Evolutionary conservation across 2,113 vertebrate genomes (phyloP).

Genomic region (Vidua macroura): DNA sequence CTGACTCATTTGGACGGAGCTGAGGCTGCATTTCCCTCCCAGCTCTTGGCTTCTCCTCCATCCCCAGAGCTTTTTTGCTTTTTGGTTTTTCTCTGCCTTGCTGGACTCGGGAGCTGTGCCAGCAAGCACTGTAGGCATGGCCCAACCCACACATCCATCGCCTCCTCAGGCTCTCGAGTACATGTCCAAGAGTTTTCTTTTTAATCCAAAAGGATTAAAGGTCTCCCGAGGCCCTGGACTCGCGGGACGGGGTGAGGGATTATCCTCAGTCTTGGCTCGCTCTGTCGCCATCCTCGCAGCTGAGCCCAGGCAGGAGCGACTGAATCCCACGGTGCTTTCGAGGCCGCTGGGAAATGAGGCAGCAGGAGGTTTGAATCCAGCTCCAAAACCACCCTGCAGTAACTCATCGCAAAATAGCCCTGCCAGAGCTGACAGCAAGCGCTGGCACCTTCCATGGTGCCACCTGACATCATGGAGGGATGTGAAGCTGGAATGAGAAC

Average conservation of each 20-base stretch:
- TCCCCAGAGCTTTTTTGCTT: not conserved
- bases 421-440: not conserved
- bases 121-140: not conserved
- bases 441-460: not conserved
- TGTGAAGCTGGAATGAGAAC: not conserved
- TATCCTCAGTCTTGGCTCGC: not conserved
- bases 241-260: not conserved
- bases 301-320: not conserved
- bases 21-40: conserved; percentile 19
- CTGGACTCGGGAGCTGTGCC: not conserved
- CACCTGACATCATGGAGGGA: not conserved
- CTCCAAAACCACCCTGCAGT: not conserved
- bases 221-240: not conserved
- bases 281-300: not conserved
- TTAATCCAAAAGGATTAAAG: conserved; percentile 35
- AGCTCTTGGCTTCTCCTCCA: conserved; percentile 40
- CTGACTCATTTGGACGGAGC: not conserved
- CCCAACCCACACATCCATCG: not conserved
- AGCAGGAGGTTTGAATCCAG: not conserved
- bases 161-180: not conserved
- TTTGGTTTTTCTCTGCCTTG: not conserved
- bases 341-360: not conserved
- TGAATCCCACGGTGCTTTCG: conserved; percentile 32
- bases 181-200: not conserved
- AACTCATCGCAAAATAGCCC: not conserved